Evolutionary conservation across 1,140 invertebrate species (phyloP).

Genomic region (honey bee (Apis mellifera)): Amel_HAv3.1 CM009934.2:12912001-12912500

Average conservation of each 20-base stretch:
- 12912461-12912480: no score
- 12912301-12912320: neutral
- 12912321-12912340: no score
- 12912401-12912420: neutral
- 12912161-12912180: constrained; percentile 37
- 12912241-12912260: constrained; percentile 62
- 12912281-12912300: neutral
- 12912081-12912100: constrained; percentile 64
- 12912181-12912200: constrained; percentile 26
- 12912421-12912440: constrained; percentile 28
- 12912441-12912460: no score
- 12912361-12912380: no score
- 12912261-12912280: constrained; percentile 30
- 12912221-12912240: constrained; percentile 31
- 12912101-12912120: constrained; percentile 60
- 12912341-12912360: no score
- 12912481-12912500: neutral
- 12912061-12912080: neutral
- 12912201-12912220: constrained; percentile 12
- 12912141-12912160: constrained; percentile 63
- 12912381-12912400: no score
- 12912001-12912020: no score
- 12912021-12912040: no score
- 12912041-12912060: no score
- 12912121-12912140: constrained; percentile 28